These are phyloP conservation scores for Anagrus nilaparvatae DNA, from an alignment of 1,140 invertebrate species.

Conservation along the genomic window DNA sequence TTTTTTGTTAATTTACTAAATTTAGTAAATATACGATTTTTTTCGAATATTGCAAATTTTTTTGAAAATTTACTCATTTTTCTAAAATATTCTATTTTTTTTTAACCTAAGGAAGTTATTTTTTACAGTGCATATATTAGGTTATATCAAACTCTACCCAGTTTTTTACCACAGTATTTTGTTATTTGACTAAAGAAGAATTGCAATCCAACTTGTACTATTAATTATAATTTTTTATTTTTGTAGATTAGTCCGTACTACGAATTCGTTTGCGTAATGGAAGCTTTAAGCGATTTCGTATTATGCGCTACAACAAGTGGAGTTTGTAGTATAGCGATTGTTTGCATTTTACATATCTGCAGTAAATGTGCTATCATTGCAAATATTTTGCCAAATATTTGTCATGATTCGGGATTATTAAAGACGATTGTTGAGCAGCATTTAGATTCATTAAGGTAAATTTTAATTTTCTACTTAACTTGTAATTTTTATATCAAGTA, in stretches of 20 bases:
- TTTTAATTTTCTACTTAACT: slow-evolving; percentile 6
- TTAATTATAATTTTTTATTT: neutral
- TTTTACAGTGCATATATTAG: too few relatives aligned
- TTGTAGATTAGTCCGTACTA: slow-evolving; percentile 19
- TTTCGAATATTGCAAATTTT: too few relatives aligned
- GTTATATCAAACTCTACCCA: too few relatives aligned
- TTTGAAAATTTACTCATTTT: too few relatives aligned
- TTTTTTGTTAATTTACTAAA: too few relatives aligned
- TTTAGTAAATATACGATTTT: too few relatives aligned
- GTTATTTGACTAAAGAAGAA: too few relatives aligned
- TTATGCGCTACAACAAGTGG: slow-evolving; percentile 20
- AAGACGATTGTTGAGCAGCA: slow-evolving; percentile 5
- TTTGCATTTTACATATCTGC: slow-evolving; percentile 24
- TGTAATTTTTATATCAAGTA: too few relatives aligned
- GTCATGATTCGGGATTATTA: neutral
- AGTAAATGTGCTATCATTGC: slow-evolving; percentile 23
- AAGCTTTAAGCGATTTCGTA: slow-evolving; percentile 20
- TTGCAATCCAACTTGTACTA: too few relatives aligned
- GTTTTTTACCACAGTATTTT: too few relatives aligned
- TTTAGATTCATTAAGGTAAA: slow-evolving; percentile 11
- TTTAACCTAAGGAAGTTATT: too few relatives aligned
- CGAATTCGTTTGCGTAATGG: slow-evolving; percentile 21
- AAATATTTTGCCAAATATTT: slow-evolving; percentile 9
- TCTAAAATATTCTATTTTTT: too few relatives aligned
- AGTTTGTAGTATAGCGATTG: slow-evolving; percentile 21